phyloP scores from a whole-genome alignment of 2,888 invertebrate genomes.

The Creontiades dilutus region DNA sequence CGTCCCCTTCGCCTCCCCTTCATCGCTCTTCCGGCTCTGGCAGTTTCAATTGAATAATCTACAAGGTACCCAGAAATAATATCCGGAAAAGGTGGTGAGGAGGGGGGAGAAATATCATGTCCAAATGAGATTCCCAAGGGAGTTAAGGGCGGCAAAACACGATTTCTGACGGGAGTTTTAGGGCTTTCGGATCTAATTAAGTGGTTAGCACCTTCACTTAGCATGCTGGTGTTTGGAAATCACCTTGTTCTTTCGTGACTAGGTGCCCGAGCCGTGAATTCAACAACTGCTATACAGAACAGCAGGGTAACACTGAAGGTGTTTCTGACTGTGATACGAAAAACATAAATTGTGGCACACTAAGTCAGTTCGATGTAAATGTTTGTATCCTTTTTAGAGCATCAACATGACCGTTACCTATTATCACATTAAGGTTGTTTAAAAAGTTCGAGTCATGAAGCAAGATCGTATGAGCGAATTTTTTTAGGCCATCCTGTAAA shows the following conservation, averaged over 20 bases:
- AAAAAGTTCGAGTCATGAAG: too few relatives aligned
- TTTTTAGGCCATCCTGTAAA: too few relatives aligned
- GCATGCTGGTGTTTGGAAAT: not conserved
- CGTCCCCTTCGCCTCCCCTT: not conserved
- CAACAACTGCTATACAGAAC: not conserved
- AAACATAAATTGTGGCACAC: too few relatives aligned
- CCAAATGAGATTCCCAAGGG: constrained; percentile 15
- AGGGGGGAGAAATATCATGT: not conserved
- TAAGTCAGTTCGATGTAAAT: too few relatives aligned
- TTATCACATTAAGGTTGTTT: too few relatives aligned
- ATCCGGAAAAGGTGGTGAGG: not conserved
- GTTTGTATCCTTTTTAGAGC: too few relatives aligned
- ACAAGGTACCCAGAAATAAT: constrained; percentile 35
- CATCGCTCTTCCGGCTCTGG: constrained; percentile 14
- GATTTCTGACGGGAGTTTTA: constrained; percentile 3
- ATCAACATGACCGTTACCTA: too few relatives aligned
- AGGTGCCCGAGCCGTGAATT: not conserved
- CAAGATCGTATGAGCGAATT: too few relatives aligned
- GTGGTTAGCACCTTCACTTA: constrained; percentile 60
- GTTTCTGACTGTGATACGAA: not conserved
- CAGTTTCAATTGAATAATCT: constrained; percentile 56
- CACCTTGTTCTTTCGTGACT: constrained; percentile 46
- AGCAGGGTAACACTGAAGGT: not conserved
- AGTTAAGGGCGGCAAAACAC: not conserved
- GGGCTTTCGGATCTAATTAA: constrained; percentile 42